Evolutionary conservation across 2,888 invertebrate genomes (phyloP), one percentile per base, ranked within the genome.

Genomic region (Ophion costatus): DNA sequence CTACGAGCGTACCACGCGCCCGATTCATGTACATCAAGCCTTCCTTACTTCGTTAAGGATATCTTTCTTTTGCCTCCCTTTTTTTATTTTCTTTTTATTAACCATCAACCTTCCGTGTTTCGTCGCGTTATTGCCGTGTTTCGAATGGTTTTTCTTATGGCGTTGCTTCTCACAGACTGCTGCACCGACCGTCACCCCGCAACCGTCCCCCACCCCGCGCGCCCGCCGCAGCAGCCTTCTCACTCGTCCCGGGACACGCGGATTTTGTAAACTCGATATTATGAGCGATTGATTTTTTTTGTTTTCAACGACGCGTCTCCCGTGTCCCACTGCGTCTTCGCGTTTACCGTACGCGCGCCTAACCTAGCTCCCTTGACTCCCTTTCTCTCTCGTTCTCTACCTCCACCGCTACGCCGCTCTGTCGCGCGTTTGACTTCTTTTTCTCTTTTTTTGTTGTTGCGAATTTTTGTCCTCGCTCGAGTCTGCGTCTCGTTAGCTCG

Each of bases 1-100:
- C 90, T 83, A 84, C 83, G 89, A 90, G 92, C 91, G 89, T 90
- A 87, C 90, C 92, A 89, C 91, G 90, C 91, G 90, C 88, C 89
- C 89, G 87, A 88, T 87, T 88, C 88, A 88, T 88, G 90, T 89
- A 90, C 92, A 92, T 92, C 84, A 90, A 91, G 87, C 89, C 87
- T 88, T 79, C 64, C 51, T 85, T 66, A 59, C 63, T 59, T 56
- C 45, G 69, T 70, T 61, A 63, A 67, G 59, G 17, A 51, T 51
- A 51, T 51, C 14, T 17, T 17, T 17, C 51, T 79, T 64, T 51
- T 17, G 29, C 29, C 29, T 4, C 17, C 5, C 63, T 42, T 51
- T 71, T 22, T 51, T 10, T 14, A 0, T 17, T 71, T 67, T 61
- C 45, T 51, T 77, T 59, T n/a, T 70, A 42, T 20, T 59, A 20